Evolutionary conservation across 1,140 invertebrate species (phyloP).

Genomic region (Heliconius himera): DNA sequence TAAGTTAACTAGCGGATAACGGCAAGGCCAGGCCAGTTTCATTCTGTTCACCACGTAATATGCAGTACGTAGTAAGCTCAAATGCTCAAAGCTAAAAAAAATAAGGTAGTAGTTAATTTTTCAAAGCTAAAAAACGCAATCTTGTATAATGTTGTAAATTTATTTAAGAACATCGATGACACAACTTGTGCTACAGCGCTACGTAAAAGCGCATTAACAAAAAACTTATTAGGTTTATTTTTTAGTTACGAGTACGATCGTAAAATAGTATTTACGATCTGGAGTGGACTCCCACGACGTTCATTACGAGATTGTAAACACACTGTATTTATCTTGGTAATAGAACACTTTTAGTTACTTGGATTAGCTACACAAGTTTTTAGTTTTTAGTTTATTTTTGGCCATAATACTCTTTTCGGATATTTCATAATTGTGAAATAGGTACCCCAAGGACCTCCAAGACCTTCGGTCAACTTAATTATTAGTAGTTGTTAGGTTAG

Average conservation of each 20-base stretch:
- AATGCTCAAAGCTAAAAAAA: too few relatives aligned
- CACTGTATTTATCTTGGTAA: neutral
- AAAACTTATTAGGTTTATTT: constrained; percentile 21
- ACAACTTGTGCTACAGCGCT: constrained; percentile 14
- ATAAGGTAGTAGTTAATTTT: neutral
- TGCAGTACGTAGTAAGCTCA: too few relatives aligned
- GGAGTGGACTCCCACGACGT: constrained; percentile 42
- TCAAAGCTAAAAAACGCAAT: neutral
- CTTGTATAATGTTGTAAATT: neutral
- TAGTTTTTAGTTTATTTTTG: too few relatives aligned
- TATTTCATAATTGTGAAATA: too few relatives aligned
- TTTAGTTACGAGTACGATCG: constrained; percentile 32
- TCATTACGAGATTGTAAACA: constrained; percentile 12
- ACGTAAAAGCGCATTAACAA: neutral
- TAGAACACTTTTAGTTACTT: neutral
- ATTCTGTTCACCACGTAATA: too few relatives aligned
- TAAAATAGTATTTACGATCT: constrained; percentile 48
- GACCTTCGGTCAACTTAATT: too few relatives aligned
- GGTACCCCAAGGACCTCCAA: too few relatives aligned
- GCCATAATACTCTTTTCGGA: too few relatives aligned
- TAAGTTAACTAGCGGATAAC: too few relatives aligned
- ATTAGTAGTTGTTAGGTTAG: too few relatives aligned
- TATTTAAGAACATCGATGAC: constrained; percentile 10
- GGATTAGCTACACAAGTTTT: too few relatives aligned
- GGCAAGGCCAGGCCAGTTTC: too few relatives aligned